Base-by-base conservation (phyloP, 1,140 invertebrate species). In the Odontomachus brunneus region DNA sequence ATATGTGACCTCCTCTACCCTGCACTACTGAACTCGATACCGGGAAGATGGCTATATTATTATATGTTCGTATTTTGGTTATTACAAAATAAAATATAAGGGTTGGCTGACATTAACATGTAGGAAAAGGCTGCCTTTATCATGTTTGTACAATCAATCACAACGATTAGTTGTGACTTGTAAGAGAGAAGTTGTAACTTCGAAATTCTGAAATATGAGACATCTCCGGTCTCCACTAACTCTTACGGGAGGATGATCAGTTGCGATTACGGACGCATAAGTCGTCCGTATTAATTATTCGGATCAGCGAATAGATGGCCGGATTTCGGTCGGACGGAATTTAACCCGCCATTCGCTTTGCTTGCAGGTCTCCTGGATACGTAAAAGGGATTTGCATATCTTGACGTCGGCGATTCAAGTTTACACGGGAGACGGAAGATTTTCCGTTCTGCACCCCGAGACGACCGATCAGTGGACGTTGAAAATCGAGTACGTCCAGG, bases 401-500 rank as follows among this genome's bases (percentile, higher is more conserved):
- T 94, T 98, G 69, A 98, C 97, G 0, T 97, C 97, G 0, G 97
- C 97, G 88, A 96, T 97, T 80, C 97, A 97, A 92, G 97, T 97
- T 17, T 98, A 98, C 92, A 98, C 97, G 0, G 97, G 97, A 0
- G 98, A 98, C 93, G 97, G 96, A 60, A 94, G 98, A 86, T 98
- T 98, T 94, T 97, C 97, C 65, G 97, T 98, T 0, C 95, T 97
- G 15, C 97, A 98, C 93, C 96, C 97, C 0, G 97, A 98, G 85
- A 95, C 96, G 17, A 97, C 96, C n/a, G 97, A 98, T 88, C 97
- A 98, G 91, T 99, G 98, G 98, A 97, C 97, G 91, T 95, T 99
- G 82, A 96, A 97, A 93, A 97, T 99, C 84, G 96, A 97, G 87
- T 98, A 97, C 91, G 97, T 98, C 3, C 97, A 98, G 93, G 95